Evolutionary conservation across 2,888 invertebrate species (phyloP).

Genomic region (Tachina grossa): DNA sequence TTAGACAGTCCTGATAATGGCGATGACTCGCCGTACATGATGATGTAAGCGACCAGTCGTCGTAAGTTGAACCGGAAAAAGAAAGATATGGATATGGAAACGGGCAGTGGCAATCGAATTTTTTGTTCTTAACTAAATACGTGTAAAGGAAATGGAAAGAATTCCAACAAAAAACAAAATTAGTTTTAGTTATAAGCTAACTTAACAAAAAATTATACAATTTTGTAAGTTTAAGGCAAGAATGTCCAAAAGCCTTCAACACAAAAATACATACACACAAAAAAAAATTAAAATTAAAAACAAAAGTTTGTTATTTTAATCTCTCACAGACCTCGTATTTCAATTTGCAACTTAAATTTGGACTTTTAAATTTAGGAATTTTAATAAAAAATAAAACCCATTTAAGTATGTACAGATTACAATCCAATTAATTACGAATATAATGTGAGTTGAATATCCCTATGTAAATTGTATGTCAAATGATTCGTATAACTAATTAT

Average conservation of each 20-base stretch:
- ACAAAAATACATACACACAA: background rate
- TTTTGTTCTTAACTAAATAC: conserved; percentile 12
- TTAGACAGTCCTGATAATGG: conserved; percentile 86
- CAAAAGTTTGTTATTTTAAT: background rate
- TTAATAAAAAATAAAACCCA: background rate
- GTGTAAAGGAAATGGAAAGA: background rate
- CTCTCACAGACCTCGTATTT: conserved; percentile 23
- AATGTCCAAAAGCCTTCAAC: background rate
- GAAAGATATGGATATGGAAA: background rate
- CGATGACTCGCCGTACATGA: conserved; percentile 81
- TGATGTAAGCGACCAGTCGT: conserved; percentile 72
- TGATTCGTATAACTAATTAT: conserved; percentile 1
- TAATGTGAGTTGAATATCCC: conserved; percentile 15
- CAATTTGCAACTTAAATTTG: no score
- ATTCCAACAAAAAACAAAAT: conserved; percentile 4
- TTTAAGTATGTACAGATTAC: conserved; percentile 31
- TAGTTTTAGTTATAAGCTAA: background rate
- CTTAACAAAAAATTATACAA: background rate
- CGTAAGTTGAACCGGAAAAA: background rate
- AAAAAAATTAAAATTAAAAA: background rate
- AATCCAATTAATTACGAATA: conserved; percentile 10
- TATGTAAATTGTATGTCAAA: background rate
- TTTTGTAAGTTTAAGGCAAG: conserved; percentile 30
- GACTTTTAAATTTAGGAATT: background rate
- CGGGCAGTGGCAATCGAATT: conserved; percentile 68